These are phyloP conservation scores for Myiothlypis coronata DNA, from an alignment of 2,797 vertebrate species.

Conservation along the genomic window DNA sequence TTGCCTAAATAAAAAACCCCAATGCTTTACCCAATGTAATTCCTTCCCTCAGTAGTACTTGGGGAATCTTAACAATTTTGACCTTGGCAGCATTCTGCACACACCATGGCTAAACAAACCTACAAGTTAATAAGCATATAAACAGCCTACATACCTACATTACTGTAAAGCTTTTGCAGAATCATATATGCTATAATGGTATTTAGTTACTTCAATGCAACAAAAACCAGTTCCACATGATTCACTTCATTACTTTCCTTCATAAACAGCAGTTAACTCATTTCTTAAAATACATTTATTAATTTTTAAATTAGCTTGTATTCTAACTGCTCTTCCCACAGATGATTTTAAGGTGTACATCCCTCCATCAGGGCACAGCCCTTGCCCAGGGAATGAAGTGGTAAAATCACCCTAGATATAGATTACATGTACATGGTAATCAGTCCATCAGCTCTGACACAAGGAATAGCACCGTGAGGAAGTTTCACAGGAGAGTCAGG, in stretches of 20 bases:
- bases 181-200: not conserved
- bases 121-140: conserved; percentile 9
- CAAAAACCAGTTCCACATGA: conserved; percentile 12
- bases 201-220: not conserved
- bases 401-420: not conserved
- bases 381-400: not conserved
- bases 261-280: not conserved
- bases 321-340: not conserved
- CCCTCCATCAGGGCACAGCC: not conserved
- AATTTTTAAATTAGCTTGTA: not conserved
- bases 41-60: not conserved
- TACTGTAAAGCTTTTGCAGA: not conserved
- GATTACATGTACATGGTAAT: not conserved
- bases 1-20: not conserved
- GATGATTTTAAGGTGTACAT: not conserved
- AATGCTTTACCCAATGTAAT: not conserved
- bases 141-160: not conserved
- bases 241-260: not conserved
- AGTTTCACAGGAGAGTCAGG: not conserved
- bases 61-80: not conserved
- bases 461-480: not conserved
- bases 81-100: not conserved
- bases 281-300: conserved; percentile 17
- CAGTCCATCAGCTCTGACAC: not conserved
- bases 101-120: not conserved